phyloP scores from a whole-genome alignment of 2,113 vertebrate genomes.

The Anser brachyrhynchus region DNA sequence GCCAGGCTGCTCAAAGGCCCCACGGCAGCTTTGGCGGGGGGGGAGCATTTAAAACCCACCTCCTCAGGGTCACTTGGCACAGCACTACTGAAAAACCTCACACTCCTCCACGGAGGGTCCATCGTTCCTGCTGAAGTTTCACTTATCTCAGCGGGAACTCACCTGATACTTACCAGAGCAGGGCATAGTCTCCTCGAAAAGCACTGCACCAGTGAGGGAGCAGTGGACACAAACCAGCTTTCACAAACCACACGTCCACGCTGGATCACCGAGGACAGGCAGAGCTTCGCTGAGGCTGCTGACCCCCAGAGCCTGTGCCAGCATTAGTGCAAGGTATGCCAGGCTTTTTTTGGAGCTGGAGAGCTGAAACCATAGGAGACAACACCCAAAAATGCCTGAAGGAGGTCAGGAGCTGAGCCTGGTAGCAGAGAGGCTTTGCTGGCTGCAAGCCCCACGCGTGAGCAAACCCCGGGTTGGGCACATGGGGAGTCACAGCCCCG shows the following conservation, averaged over 20 bases:
- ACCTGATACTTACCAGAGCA: neutral
- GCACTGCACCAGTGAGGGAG: neutral
- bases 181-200: neutral
- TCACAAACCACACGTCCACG: neutral
- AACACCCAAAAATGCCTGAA: neutral
- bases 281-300: neutral
- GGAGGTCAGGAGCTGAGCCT: neutral
- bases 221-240: neutral
- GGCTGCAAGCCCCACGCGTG: neutral
- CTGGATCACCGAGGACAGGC: neutral
- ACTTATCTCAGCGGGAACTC: neutral
- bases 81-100: neutral
- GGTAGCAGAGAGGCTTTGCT: neutral
- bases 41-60: neutral
- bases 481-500: neutral
- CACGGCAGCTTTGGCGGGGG: neutral
- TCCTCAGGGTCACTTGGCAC: neutral
- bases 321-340: neutral
- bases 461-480: neutral
- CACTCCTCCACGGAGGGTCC: neutral
- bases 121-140: accelerated
- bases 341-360: neutral
- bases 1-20: neutral
- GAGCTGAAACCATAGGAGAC: neutral
- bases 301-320: neutral